Evolutionary conservation across 2,888 invertebrate genomes (phyloP), one percentile per base, ranked within the genome.

Genomic region (Serripes groenlandicus): DNA sequence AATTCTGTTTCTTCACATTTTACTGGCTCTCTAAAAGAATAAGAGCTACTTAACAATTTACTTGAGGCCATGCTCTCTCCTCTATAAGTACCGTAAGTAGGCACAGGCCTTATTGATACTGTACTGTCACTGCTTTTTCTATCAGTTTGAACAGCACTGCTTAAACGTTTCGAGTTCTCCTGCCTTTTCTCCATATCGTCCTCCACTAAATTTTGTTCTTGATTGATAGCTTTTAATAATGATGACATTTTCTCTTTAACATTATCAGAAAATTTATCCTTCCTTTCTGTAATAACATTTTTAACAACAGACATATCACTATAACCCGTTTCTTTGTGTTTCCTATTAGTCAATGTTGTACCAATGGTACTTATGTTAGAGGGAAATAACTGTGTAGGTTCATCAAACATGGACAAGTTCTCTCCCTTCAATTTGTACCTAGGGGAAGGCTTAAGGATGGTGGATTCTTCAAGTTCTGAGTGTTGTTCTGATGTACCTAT

Each of bases 401-500:
- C 42, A 5, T 66, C 66, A 5, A 66, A 28, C 15, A 66, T 42
- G 2, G 66, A 66, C 37, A 66, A 28, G 42, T 66, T 66, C n/a
- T 42, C 35, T 26, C 66, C 66, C 23, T 66, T 62, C 62, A 62
- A 42, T 42, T 66, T 66, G 42, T 66, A 66, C 23, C 66, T 71
- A 37, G 84, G 84, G 3, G 72, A 75, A 23, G 84, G 84, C 72
- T 78, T 84, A 1, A 78, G 58, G 15, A 84, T 28, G 4, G 21
- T 35, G 21, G 77, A 62, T 23, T 78, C 71, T 26, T 78, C 72
- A 18, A 77, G 34, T 49, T 69, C 37, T 37, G 74, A 35, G 5
- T 37, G 66, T 49, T 62, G 35, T 34, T 81, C 78, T 70, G 76
- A 42, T 28, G 91, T 91, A 30, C 90, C 91, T 30, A 85, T 49